phyloP scores from a whole-genome alignment of 2,888 invertebrate species.

The Ophioninae sp. region DNA sequence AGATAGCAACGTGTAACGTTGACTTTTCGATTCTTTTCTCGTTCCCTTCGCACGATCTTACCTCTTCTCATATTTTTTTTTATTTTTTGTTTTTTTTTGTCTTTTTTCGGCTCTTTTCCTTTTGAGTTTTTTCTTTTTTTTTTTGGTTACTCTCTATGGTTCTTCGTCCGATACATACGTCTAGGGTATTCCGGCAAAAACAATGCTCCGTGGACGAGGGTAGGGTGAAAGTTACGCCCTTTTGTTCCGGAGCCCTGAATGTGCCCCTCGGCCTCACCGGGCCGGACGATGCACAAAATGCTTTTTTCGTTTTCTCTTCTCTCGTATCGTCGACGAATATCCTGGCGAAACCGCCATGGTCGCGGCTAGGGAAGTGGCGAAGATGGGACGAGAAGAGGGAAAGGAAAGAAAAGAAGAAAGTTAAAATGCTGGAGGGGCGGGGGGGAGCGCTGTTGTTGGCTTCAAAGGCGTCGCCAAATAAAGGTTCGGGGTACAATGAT shows the following conservation, averaged over 20 bases:
- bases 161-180: slow-evolving; percentile 3
- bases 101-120: no score
- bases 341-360: slow-evolving; percentile 16
- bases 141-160: neutral
- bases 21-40: slow-evolving; percentile 21
- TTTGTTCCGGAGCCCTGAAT: neutral
- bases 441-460: neutral
- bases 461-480: no score
- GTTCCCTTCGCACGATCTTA: slow-evolving; percentile 1
- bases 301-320: neutral
- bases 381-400: neutral
- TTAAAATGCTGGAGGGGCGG: slow-evolving; percentile 35
- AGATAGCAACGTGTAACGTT: slow-evolving; percentile 46
- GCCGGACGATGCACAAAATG: no score
- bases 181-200: neutral
- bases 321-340: slow-evolving; percentile 34
- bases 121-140: neutral
- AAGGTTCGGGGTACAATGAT: no score
- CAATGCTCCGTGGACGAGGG: no score
- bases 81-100: neutral
- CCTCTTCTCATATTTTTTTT: slow-evolving; percentile 23
- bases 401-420: slow-evolving; percentile 4
- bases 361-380: neutral
- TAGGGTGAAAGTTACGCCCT: slow-evolving; percentile 17
- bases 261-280: no score